phyloP scores from a whole-genome alignment of 2,113 vertebrate species.

The Brachionichthys hirsutus region DNA sequence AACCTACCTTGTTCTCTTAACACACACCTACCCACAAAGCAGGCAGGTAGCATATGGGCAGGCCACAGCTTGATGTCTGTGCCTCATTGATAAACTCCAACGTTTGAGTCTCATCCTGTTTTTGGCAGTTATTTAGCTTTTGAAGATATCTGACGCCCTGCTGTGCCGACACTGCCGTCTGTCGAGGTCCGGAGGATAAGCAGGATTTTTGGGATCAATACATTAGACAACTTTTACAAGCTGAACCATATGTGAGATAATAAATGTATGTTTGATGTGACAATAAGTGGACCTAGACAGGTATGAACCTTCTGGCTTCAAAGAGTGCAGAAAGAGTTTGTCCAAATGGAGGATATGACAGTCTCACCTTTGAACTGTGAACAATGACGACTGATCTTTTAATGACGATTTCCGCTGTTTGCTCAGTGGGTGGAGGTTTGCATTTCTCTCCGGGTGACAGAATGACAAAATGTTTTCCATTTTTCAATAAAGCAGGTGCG shows the following conservation, averaged over 20 bases:
- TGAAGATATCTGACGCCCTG: not conserved
- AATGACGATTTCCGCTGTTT: slow-evolving; percentile 66
- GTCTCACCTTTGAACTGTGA: slow-evolving; percentile 73
- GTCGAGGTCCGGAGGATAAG: not conserved
- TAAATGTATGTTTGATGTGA: not conserved
- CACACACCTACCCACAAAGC: slow-evolving; percentile 51
- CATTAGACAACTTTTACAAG: not conserved
- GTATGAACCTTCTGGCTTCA: not conserved
- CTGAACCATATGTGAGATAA: not conserved
- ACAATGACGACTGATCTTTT: slow-evolving; percentile 58
- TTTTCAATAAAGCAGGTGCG: slow-evolving; percentile 42
- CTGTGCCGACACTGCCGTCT: not conserved
- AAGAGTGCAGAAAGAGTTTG: slow-evolving; percentile 24
- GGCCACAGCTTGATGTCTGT: slow-evolving; percentile 57
- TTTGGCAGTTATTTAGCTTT: not conserved
- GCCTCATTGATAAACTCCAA: slow-evolving; percentile 25
- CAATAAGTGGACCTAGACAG: not conserved
- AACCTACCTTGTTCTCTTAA: slow-evolving; percentile 48
- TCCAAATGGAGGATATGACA: slow-evolving; percentile 45
- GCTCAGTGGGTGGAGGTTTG: slow-evolving; percentile 56
- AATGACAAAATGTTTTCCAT: slow-evolving; percentile 43
- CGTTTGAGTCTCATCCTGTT: not conserved
- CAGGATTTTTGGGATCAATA: not conserved
- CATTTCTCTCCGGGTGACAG: slow-evolving; percentile 32
- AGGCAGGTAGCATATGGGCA: slow-evolving; percentile 35